Evolutionary conservation across 2,888 invertebrate species (phyloP).

Genomic region (Rhagium mordax): DNA sequence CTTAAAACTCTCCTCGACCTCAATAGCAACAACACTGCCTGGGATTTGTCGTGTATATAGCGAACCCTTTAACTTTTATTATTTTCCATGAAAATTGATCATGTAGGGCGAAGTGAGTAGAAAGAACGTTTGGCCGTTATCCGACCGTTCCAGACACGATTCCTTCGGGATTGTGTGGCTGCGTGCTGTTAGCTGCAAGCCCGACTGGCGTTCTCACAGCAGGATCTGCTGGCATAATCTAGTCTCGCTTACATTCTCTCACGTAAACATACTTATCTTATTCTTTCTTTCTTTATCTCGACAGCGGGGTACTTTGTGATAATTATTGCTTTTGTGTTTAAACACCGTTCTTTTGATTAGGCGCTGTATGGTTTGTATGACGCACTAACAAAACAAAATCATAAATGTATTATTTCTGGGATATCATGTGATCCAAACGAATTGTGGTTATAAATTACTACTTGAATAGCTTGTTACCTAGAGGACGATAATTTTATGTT

Average conservation of each 20-base stretch:
- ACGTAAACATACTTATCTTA: slow-evolving; percentile 55
- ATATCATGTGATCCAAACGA: neutral
- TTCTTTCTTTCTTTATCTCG: slow-evolving; percentile 48
- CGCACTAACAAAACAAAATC: neutral
- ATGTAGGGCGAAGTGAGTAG: neutral
- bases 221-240: slow-evolving; percentile 46
- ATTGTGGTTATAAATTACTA: neutral
- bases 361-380: slow-evolving; percentile 28
- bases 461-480: neutral
- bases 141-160: slow-evolving; percentile 14
- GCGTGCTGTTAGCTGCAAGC: neutral
- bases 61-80: slow-evolving; percentile 22
- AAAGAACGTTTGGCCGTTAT: slow-evolving; percentile 19
- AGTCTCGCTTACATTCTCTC: slow-evolving; percentile 54
- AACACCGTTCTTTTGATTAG: slow-evolving; percentile 1
- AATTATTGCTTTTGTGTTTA: slow-evolving; percentile 41
- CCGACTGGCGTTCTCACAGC: slow-evolving; percentile 28
- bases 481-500: too few relatives aligned
- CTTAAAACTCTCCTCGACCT: neutral
- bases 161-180: slow-evolving; percentile 28
- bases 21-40: neutral
- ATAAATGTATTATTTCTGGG: neutral
- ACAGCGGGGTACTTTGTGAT: slow-evolving; percentile 42
- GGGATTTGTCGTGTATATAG: neutral
- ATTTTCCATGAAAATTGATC: slow-evolving; percentile 26